Percentiles rank a stretch among this genome's conserved stretches.
Evolutionary conservation across 2,113 vertebrate genomes (phyloP).

Genomic region (Pitta sordida): DNA sequence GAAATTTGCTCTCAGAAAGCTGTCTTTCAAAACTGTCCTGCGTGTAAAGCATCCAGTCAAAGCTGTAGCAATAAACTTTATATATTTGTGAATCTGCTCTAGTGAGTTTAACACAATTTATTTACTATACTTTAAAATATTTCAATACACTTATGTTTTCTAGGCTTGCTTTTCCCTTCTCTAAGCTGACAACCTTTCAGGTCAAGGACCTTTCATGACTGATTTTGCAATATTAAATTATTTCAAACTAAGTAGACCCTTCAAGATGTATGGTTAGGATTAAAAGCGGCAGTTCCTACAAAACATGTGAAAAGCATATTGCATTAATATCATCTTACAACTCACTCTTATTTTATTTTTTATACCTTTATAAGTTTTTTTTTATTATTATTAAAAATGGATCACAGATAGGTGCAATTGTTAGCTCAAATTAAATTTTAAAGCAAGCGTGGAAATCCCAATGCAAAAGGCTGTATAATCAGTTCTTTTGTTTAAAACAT

Average conservation of each 20-base stretch:
- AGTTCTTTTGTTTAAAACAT: neutral
- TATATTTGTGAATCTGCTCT: neutral
- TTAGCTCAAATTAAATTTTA: slow-evolving; percentile 22
- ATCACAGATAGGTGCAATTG: neutral
- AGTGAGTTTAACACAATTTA: neutral
- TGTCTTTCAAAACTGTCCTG: slow-evolving; percentile 1
- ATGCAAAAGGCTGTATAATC: neutral
- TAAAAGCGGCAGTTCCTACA: neutral
- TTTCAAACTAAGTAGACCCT: slow-evolving; percentile 18
- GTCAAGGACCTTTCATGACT: slow-evolving; percentile 22
- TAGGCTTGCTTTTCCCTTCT: neutral
- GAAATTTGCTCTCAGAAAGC: slow-evolving; percentile 30
- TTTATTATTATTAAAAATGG: slow-evolving; percentile 32
- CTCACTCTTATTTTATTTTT: neutral
- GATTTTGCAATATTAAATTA: neutral
- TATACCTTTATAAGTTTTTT: neutral
- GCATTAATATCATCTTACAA: neutral
- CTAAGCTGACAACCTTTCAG: slow-evolving; percentile 2
- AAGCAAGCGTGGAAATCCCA: neutral
- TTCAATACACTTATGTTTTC: neutral
- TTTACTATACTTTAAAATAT: neutral
- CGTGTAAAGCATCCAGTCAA: neutral
- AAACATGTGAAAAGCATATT: neutral
- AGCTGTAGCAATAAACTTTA: neutral
- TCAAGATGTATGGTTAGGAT: slow-evolving; percentile 10